phyloP scores from a whole-genome alignment of 2,888 invertebrate species.

The Cheilosia vulpina region DNA sequence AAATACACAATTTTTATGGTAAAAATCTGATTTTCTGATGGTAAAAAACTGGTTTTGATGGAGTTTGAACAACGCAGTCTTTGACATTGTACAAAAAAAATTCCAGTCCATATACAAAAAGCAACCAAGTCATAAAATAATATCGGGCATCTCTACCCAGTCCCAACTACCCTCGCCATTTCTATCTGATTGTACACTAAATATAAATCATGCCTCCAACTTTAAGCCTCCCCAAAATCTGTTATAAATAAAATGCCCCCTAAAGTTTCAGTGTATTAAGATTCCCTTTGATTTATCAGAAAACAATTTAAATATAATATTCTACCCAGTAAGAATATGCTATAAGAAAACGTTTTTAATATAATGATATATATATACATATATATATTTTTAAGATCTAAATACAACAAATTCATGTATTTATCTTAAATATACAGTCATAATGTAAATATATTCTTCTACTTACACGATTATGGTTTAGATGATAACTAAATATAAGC shows the following conservation, averaged over 20 bases:
- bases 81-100: too few relatives aligned
- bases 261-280: not conserved
- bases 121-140: too few relatives aligned
- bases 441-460: constrained; percentile 74
- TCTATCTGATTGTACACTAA: too few relatives aligned
- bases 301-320: constrained; percentile 29
- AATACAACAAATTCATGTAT: constrained; percentile 60
- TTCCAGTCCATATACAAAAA: too few relatives aligned
- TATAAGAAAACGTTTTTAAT: constrained; percentile 52
- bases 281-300: constrained; percentile 25
- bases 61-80: too few relatives aligned
- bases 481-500: constrained; percentile 35
- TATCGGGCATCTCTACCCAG: too few relatives aligned
- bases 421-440: constrained; percentile 52
- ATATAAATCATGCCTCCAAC: too few relatives aligned
- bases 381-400: constrained; percentile 65
- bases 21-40: too few relatives aligned
- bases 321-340: constrained; percentile 19
- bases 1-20: too few relatives aligned
- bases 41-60: too few relatives aligned
- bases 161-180: too few relatives aligned
- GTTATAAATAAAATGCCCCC: not conserved
- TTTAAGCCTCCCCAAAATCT: not conserved
- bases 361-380: constrained; percentile 38
- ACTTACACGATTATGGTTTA: constrained; percentile 63